phyloP scores from a whole-genome alignment of 2,888 invertebrate species.

The Gandaritis pyraliata region DNA sequence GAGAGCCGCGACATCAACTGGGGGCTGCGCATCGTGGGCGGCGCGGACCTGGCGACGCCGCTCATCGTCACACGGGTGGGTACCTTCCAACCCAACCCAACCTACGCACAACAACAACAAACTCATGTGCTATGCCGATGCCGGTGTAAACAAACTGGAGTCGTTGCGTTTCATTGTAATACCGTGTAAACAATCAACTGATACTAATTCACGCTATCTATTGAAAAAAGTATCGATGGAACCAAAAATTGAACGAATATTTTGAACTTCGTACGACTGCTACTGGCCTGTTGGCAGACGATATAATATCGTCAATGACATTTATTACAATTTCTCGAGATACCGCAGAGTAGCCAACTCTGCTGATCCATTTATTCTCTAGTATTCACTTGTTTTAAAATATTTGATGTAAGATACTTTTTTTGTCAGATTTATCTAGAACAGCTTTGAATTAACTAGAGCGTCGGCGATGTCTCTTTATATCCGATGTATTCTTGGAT shows the following conservation, averaged over 20 bases:
- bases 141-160: slow-evolving; percentile 73
- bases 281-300: slow-evolving; percentile 37
- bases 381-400: slow-evolving; percentile 44
- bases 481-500: slow-evolving; percentile 73
- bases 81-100: slow-evolving; percentile 71
- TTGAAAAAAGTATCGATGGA: slow-evolving; percentile 13
- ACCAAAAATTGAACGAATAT: slow-evolving; percentile 24
- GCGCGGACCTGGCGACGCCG: slow-evolving; percentile 93
- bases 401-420: slow-evolving; percentile 46
- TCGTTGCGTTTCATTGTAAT: slow-evolving; percentile 45
- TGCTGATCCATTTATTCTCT: slow-evolving; percentile 47
- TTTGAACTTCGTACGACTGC: slow-evolving; percentile 23
- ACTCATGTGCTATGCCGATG: slow-evolving; percentile 25
- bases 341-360: slow-evolving; percentile 37
- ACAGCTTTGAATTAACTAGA: slow-evolving; percentile 60
- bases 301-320: slow-evolving; percentile 39
- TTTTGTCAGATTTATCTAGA: slow-evolving; percentile 57
- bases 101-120: slow-evolving; percentile 29
- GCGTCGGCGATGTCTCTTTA: slow-evolving; percentile 64
- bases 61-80: slow-evolving; percentile 96
- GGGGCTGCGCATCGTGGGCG: slow-evolving; percentile 95
- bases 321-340: slow-evolving; percentile 42
- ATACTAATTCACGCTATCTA: slow-evolving; percentile 4
- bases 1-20: slow-evolving; percentile 89
- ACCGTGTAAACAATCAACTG: slow-evolving; percentile 27